Base-by-base conservation (phyloP, 2,888 invertebrate genomes). In the Periphyllus acericola region DNA sequence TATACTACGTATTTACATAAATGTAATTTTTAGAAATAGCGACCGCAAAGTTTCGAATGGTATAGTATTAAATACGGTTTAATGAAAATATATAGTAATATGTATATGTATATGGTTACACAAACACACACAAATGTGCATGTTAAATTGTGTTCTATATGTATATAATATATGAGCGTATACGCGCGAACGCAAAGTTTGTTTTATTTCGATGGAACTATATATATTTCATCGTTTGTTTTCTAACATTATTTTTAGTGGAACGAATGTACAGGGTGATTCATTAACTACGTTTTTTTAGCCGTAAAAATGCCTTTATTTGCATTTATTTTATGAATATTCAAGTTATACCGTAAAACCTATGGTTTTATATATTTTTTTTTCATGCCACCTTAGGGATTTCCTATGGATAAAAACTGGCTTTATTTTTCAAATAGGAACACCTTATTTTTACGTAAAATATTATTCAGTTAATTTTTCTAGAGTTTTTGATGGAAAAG, bases 21-120 rank as follows among this genome's bases (percentile, higher is more conserved):
- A 68, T n/a, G 68, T 68, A 68, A 68, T 68, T 25, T 68, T 68
- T 68, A 68, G 68, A 68, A 68, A n/a, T n/a, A 68, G 29, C 68
- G 29, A 68, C 68, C 25, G 68, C 29, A n/a, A 68, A 68, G 68
- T 68, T 68, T 68, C 29, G 29, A 68, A 68, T 29, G n/a, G 9
- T 17, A 66, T 66, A 66, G 4, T 66, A 19, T 55, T 21, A 17
- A 40, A 21, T 21, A 66, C 66, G 29, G 68, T 68, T 60, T 68
- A n/a, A 29, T 11, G 68, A 68, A 68, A 68, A 68, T 68, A 60
- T 60, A 60, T 60, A 60, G 9, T 11, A 11, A 11, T 68, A 29
- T 68, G 21, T 60, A 60, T 60, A 25, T 68, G 3, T 25, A 11
- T 60, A 21, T 60, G 6, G 21, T 5, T 25, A 25, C 3, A 25